Conservation (phyloP, 2,888 invertebrate genomes). For the Heteropelma amictum region DNA sequence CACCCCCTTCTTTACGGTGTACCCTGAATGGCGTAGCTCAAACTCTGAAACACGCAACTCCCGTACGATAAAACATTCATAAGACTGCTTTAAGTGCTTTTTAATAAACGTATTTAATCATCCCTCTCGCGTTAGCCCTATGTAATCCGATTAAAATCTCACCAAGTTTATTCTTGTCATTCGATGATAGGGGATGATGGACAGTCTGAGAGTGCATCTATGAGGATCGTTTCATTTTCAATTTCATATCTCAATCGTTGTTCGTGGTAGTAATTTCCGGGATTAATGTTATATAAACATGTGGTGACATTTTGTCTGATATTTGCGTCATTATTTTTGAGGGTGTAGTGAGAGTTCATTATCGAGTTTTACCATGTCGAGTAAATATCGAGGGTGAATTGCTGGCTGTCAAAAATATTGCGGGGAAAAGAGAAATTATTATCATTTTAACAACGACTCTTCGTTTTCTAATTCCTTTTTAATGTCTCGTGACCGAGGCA, state of each 20-base stretch:
- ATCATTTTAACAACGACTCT: too few relatives aligned
- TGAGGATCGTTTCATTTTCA: not conserved
- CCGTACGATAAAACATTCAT: conserved; percentile 70
- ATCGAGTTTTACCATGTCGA: too few relatives aligned
- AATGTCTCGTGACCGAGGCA: too few relatives aligned
- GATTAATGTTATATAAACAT: too few relatives aligned
- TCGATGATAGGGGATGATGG: conserved; percentile 55
- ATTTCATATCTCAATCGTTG: conserved; percentile 26
- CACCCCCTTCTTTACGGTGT: conserved; percentile 65
- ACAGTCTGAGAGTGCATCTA: conserved; percentile 3
- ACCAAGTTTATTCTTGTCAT: conserved; percentile 52
- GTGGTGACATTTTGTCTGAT: too few relatives aligned
- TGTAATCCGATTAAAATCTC: conserved; percentile 62
- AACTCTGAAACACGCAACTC: conserved; percentile 53
- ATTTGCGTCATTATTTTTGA: too few relatives aligned
- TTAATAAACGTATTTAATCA: conserved; percentile 75
- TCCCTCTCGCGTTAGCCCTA: conserved; percentile 67
- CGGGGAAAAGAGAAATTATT: too few relatives aligned
- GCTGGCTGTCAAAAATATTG: too few relatives aligned
- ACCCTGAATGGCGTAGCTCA: conserved; percentile 58
- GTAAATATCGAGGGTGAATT: too few relatives aligned
- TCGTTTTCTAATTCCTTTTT: too few relatives aligned
- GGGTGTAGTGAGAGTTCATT: too few relatives aligned
- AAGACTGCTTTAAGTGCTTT: conserved; percentile 73
- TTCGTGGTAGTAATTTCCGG: not conserved